These are phyloP conservation scores for Bombus superbus DNA, from an alignment of 1,140 invertebrate genomes.

Conservation along the genomic window DNA sequence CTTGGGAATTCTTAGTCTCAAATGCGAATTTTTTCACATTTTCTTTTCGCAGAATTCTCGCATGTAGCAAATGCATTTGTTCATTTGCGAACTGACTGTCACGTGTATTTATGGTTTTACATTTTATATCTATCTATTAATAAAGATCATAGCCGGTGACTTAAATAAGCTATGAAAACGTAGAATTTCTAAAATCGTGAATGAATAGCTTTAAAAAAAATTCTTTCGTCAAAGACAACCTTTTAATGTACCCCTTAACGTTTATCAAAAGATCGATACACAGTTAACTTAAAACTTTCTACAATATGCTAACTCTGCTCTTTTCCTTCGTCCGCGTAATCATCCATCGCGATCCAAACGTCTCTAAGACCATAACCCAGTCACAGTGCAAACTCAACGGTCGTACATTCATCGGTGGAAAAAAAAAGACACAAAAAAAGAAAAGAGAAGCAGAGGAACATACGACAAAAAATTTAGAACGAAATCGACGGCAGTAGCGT, in stretches of 20 bases:
- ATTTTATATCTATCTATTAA: too few species aligned
- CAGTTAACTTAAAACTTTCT: too few species aligned
- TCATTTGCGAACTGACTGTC: not conserved
- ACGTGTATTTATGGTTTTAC: too few species aligned
- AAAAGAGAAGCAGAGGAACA: not conserved
- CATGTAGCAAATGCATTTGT: not conserved
- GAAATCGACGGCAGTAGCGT: slow-evolving; percentile 51
- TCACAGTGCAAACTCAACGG: slow-evolving; percentile 5
- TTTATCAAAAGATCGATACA: not conserved
- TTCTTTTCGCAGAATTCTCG: not conserved
- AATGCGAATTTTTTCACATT: not conserved
- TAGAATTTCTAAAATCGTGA: too few species aligned
- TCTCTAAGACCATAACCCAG: not conserved
- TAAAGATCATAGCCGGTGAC: too few species aligned
- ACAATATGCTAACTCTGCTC: not conserved
- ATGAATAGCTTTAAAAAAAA: not conserved
- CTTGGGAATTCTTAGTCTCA: not conserved
- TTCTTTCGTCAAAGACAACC: not conserved
- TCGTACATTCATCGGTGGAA: not conserved
- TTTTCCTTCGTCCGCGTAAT: not conserved
- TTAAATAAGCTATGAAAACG: too few species aligned
- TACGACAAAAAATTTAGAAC: slow-evolving; percentile 24
- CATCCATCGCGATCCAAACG: not conserved
- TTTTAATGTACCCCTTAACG: not conserved
- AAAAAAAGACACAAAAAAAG: not conserved